Evolutionary conservation across 2,888 invertebrate species (phyloP).

Genomic region (Clitarchus hookeri): DNA sequence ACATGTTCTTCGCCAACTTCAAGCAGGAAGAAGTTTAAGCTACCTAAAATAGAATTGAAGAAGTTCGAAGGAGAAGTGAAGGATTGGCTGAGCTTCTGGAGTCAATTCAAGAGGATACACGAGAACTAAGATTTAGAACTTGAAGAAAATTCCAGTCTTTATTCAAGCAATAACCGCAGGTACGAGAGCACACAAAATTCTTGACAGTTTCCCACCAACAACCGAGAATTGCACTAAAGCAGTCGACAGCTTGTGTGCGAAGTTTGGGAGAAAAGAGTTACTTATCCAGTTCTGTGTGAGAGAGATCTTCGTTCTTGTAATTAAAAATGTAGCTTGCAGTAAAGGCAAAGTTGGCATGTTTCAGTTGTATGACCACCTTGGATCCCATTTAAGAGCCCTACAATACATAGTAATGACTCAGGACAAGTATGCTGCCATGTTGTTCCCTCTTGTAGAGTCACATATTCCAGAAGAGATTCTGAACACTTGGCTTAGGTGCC

Average conservation of each 20-base stretch:
- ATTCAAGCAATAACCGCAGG: conserved; percentile 40
- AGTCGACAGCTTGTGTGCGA: conserved; percentile 34
- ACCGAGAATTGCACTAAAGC: conserved; percentile 46
- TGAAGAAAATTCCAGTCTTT: conserved; percentile 46
- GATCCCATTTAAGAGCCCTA: neutral
- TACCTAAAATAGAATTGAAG: conserved; percentile 15
- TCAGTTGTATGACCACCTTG: neutral
- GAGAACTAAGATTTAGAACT: conserved; percentile 39
- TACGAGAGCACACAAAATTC: too few species aligned
- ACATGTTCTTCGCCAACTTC: too few species aligned
- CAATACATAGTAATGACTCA: neutral
- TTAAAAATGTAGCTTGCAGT: neutral
- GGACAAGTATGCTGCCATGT: conserved; percentile 1
- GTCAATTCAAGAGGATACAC: conserved; percentile 46
- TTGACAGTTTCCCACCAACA: conserved; percentile 44
- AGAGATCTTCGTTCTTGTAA: neutral
- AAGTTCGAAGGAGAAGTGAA: conserved; percentile 35
- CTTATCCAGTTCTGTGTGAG: neutral
- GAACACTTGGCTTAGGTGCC: neutral
- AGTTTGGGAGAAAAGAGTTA: neutral
- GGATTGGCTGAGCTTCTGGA: conserved; percentile 44
- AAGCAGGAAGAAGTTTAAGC: neutral
- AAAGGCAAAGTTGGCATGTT: neutral
- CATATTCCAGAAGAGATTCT: neutral
- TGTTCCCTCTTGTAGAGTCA: neutral